These are phyloP conservation scores for Catotricha subobsoleta DNA, from an alignment of 2,888 invertebrate species.

Conservation along the genomic window DNA sequence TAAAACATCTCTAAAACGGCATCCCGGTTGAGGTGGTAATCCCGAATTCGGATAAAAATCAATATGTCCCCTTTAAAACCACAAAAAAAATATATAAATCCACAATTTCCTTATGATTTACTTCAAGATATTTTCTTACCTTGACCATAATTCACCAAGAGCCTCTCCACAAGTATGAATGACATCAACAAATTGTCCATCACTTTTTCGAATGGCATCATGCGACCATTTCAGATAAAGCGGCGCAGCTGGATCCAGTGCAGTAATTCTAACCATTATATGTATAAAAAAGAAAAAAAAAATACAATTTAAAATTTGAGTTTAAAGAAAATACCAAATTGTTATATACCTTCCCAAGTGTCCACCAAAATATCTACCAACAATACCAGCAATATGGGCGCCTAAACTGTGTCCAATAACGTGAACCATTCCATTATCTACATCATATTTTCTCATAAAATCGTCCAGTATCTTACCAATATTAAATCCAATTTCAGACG, in stretches of 20 bases:
- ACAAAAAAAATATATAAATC: background rate
- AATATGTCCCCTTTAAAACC: constrained; percentile 17
- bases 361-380: background rate
- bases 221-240: constrained; percentile 19
- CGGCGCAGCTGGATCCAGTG: constrained; percentile 27
- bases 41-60: constrained; percentile 29
- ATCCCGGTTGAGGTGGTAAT: constrained; percentile 23
- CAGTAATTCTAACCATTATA: constrained; percentile 12
- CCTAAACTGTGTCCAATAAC: background rate
- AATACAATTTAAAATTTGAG: background rate
- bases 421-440: background rate
- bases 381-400: background rate
- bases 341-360: constrained; percentile 2
- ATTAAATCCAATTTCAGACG: constrained; percentile 16
- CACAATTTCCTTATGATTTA: background rate
- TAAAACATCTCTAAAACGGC: constrained; percentile 17
- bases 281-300: background rate
- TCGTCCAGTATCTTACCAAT: constrained; percentile 17
- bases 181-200: constrained; percentile 24
- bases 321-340: constrained; percentile 1
- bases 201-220: constrained; percentile 19
- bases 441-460: constrained; percentile 15
- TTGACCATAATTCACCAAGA: constrained; percentile 22
- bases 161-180: constrained; percentile 25
- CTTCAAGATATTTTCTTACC: constrained; percentile 1